Base-by-base conservation (phyloP, 2,113 vertebrate genomes). In the Falco punctatus region DNA sequence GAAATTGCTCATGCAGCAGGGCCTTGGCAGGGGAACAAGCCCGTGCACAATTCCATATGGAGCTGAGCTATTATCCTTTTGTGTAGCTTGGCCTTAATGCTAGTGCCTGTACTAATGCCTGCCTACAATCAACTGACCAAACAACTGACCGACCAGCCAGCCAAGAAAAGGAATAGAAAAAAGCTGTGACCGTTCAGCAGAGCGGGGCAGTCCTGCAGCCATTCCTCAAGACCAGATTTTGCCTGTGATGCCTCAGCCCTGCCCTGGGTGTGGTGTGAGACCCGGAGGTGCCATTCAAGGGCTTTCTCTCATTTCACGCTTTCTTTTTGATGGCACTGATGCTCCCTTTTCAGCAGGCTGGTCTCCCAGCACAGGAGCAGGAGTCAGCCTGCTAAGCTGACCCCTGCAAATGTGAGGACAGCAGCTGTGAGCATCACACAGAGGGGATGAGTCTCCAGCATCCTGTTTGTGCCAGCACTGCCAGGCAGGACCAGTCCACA, bases 201-300 rank as follows among this genome's bases (percentile, higher is more conserved):
- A 35, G 23, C 46, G 44, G 48, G n/a, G 40, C 19, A 44, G 24
- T 15, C 28, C n/a, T 0, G 0, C 4, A 42, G 64, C 19, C 28
- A 72, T 46, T 87, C 32, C 22, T 81, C 5, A 4, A 38, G 67
- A 15, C 30, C 2, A 11, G 38, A 44, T 81, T 93, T 88, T 57
- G 57, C 9, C 42, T 0, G 5, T 28, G 33, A 21, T 70, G 42
- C 9, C 13, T 49, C 32, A 88, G 51, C 24, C 33, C 30, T 66
- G 64, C 24, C 27, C 28, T 0, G 2, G 54, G 6, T 30, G 44
- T 19, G 15, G 27, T 73, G 51, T 66, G 19, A 87, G 33, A 51
- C 22, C 10, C 2, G 1, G 65, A 79, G 74, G 33, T 2, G 9
- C 38, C 0, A 0, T 73, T 69, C 2, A 0, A 51, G 54, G 48